These are phyloP conservation scores for Leiothrix lutea DNA, from an alignment of 2,113 vertebrate genomes.

Conservation along the genomic window DNA sequence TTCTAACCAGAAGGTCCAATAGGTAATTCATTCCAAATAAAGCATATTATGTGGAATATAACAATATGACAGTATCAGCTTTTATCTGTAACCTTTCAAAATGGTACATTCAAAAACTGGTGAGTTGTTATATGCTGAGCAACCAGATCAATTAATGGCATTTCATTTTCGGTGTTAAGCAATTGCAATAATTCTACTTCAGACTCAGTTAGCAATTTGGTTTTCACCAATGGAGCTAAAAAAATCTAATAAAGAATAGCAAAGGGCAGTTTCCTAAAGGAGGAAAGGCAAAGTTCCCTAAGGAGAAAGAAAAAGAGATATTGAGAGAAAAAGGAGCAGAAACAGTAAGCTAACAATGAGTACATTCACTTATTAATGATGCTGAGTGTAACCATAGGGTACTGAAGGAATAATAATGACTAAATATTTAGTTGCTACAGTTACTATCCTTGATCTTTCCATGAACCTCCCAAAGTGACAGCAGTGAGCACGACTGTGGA, in stretches of 20 bases:
- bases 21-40: neutral
- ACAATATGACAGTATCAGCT: neutral
- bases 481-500: neutral
- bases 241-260: neutral
- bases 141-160: neutral
- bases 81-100: neutral
- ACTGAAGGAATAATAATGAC: slow-evolving; percentile 50
- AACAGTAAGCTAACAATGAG: neutral
- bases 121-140: neutral
- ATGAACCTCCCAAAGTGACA: slow-evolving; percentile 38
- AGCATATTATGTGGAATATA: neutral
- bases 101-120: neutral
- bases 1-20: neutral
- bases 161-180: neutral
- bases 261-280: neutral
- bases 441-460: slow-evolving; percentile 53
- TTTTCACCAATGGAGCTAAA: neutral
- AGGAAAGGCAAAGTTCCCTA: neutral
- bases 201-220: neutral
- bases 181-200: neutral
- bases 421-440: slow-evolving; percentile 67
- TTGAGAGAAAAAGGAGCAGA: neutral
- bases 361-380: neutral
- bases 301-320: neutral
- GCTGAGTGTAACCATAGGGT: neutral